A percentile compares a stretch with the other conserved stretches of the same genome.
phyloP scores from a whole-genome alignment of 92 coral and sea anemone species.

The Desmophyllum pertusum region DNA sequence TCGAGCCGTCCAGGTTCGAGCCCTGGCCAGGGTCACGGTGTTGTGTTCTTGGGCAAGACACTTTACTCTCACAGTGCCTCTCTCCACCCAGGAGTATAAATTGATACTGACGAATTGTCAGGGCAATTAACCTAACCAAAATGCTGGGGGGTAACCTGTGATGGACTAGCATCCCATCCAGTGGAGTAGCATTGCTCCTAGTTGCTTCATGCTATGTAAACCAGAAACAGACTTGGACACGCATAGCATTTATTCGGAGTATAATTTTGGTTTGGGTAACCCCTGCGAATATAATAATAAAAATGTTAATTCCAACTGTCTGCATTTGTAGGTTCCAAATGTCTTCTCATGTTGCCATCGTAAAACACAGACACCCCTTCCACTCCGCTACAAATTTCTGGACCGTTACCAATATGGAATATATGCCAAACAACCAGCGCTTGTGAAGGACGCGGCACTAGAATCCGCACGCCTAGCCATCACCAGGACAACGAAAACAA shows the following conservation, averaged over 20 bases:
- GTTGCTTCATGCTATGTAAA: no score
- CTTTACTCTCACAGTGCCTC: no score
- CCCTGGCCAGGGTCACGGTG: no score
- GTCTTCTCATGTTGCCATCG: conserved; percentile 34
- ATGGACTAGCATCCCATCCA: no score
- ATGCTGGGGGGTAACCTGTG: no score
- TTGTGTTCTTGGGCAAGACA: no score
- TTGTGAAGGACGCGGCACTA: conserved; percentile 85
- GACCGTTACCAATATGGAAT: conserved; percentile 88
- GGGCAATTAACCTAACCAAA: no score
- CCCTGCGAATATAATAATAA: neutral
- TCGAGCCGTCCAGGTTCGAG: no score
- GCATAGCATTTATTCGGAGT: neutral
- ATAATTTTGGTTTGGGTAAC: neutral
- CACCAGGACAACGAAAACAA: conserved; percentile 84
- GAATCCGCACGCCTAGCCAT: conserved; percentile 95
- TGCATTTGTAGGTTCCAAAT: conserved; percentile 25
- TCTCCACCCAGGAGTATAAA: no score
- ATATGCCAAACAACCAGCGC: conserved; percentile 91
- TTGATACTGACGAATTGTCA: no score
- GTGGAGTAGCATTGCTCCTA: no score
- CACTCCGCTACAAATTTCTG: conserved; percentile 80
- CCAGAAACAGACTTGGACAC: neutral
- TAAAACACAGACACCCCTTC: conserved; percentile 62
- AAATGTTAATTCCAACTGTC: neutral